Evolutionary conservation across 2,113 vertebrate species (phyloP).

Genomic region (Pycnonotus jocosus): DNA sequence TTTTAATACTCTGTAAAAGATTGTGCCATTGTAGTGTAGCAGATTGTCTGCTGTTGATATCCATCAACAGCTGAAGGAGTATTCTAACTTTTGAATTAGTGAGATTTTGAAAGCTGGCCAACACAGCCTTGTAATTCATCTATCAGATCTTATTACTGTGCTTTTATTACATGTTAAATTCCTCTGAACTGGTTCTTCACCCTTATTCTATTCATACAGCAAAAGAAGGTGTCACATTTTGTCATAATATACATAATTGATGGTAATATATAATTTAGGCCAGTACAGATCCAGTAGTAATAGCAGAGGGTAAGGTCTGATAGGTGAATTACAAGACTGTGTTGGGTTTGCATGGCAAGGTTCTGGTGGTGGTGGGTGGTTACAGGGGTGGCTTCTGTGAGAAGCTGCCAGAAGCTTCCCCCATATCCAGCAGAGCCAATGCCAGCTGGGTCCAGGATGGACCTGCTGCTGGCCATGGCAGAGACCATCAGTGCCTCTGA

Average conservation of each 20-base stretch:
- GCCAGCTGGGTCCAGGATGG: accelerated
- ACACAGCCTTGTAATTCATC: background rate
- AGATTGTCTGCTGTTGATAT: background rate
- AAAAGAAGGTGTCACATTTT: background rate
- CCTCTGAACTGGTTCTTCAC: background rate
- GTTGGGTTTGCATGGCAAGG: background rate
- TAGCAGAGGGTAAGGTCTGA: background rate
- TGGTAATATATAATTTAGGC: background rate
- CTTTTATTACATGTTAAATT: background rate
- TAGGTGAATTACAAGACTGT: background rate
- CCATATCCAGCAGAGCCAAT: background rate
- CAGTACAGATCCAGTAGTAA: background rate
- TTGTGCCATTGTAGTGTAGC: background rate
- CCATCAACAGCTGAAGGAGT: background rate
- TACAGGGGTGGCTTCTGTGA: background rate
- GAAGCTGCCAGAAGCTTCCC: background rate
- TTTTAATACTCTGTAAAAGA: background rate
- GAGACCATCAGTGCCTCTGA: background rate
- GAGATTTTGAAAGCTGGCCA: background rate
- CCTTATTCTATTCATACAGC: background rate
- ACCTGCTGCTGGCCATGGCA: accelerated
- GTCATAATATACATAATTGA: background rate
- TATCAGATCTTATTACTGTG: background rate
- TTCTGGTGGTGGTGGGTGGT: too few relatives aligned
- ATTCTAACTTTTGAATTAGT: background rate